Percentiles rank a stretch among this genome's conserved stretches.
Conservation (phyloP, 2,888 invertebrate genomes). For the Tineola bisselliella region DNA sequence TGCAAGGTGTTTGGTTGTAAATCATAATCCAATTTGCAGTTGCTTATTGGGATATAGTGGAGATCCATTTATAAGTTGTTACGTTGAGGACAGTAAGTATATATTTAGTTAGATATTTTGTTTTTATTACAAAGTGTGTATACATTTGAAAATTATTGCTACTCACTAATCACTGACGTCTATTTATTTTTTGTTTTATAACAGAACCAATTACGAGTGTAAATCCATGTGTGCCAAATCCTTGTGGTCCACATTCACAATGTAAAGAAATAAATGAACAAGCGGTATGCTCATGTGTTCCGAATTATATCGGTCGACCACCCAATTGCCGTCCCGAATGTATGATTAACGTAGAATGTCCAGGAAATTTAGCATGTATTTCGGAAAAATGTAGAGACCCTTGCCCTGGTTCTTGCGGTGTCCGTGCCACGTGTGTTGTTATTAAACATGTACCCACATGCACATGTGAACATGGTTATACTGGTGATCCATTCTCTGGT, state of each 20-base stretch:
- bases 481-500: conserved; percentile 83
- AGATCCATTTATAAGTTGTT: conserved; percentile 81
- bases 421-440: conserved; percentile 74
- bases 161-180: neutral
- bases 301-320: conserved; percentile 80
- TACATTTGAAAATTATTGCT: neutral
- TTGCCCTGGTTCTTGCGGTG: conserved; percentile 79
- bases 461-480: conserved; percentile 74
- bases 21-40: conserved; percentile 83
- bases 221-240: conserved; percentile 76
- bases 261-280: conserved; percentile 74
- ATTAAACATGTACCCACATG: conserved; percentile 79
- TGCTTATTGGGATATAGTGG: conserved; percentile 76
- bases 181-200: conserved; percentile 21
- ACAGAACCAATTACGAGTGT: conserved; percentile 54
- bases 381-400: conserved; percentile 78
- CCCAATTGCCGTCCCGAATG: conserved; percentile 83
- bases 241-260: conserved; percentile 81
- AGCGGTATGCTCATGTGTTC: conserved; percentile 79
- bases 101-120: conserved; percentile 15
- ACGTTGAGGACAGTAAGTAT: conserved; percentile 70
- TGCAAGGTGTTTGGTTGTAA: conserved; percentile 80
- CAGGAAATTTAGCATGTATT: conserved; percentile 76
- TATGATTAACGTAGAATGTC: conserved; percentile 76
- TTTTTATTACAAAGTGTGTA: neutral